Evolutionary conservation across 2,797 vertebrate species (phyloP).

Genomic region (Phoebastria nigripes): DNA sequence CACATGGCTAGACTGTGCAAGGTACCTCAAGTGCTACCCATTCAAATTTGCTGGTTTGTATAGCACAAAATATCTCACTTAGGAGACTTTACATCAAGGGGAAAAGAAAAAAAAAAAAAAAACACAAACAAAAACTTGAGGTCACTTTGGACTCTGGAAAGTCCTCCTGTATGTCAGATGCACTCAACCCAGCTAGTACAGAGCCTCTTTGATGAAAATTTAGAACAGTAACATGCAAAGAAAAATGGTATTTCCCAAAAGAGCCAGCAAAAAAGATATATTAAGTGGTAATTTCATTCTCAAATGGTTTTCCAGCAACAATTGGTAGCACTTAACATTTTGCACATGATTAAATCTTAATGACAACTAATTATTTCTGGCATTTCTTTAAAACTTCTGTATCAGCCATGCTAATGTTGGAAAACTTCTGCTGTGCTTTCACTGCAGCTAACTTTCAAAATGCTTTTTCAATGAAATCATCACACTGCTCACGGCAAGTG

Average conservation of each 20-base stretch:
- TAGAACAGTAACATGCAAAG: neutral
- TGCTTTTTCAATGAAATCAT: slow-evolving; percentile 40
- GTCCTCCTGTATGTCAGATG: neutral
- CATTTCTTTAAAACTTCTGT: slow-evolving; percentile 20
- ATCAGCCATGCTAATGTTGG: slow-evolving; percentile 22
- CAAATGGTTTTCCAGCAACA: slow-evolving; percentile 17
- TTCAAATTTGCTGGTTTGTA: neutral
- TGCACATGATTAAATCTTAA: slow-evolving; percentile 46
- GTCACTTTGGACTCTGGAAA: neutral
- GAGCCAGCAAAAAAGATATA: slow-evolving; percentile 10
- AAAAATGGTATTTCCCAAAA: slow-evolving; percentile 24
- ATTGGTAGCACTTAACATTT: slow-evolving; percentile 44
- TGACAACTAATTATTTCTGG: slow-evolving; percentile 49
- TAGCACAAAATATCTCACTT: neutral
- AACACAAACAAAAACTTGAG: neutral
- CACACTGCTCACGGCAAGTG: neutral
- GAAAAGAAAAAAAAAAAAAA: neutral
- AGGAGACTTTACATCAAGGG: neutral
- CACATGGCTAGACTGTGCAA: fast-evolving
- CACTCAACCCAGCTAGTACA: neutral
- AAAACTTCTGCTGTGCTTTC: slow-evolving; percentile 6
- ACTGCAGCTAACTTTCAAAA: slow-evolving; percentile 10
- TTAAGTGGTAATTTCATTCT: slow-evolving; percentile 45
- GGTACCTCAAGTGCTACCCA: neutral
- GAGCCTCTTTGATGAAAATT: neutral